A percentile compares a stretch with the other conserved stretches of the same genome.
These are phyloP conservation scores for Calcarius ornatus DNA, from an alignment of 2,113 vertebrate species.

Conservation along the genomic window DNA sequence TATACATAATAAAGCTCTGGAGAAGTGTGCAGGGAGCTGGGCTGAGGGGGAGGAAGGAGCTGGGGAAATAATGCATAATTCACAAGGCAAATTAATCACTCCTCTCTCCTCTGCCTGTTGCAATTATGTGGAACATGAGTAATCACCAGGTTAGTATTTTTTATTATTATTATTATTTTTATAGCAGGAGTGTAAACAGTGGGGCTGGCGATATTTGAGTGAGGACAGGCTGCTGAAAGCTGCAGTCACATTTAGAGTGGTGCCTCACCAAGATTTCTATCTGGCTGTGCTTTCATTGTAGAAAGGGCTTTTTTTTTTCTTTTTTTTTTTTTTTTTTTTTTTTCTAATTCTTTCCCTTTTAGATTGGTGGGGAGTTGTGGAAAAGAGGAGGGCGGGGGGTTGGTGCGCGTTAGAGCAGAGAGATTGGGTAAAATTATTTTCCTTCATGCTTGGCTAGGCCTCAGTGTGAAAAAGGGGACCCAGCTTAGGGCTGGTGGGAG, in stretches of 20 bases:
- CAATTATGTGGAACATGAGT: constrained; percentile 61
- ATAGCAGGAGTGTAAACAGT: background rate
- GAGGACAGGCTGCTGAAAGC: background rate
- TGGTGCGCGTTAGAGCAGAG: constrained; percentile 75
- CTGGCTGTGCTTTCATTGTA: constrained; percentile 45
- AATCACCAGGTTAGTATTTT: constrained; percentile 27
- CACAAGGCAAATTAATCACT: constrained; percentile 76
- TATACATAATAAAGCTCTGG: constrained; percentile 68
- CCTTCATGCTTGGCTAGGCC: constrained; percentile 79
- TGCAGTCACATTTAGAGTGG: constrained; percentile 1
- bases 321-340: background rate
- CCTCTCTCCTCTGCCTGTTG: constrained; percentile 66
- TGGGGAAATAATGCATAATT: constrained; percentile 71
- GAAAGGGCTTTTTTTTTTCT: background rate
- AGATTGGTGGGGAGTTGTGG: constrained; percentile 13
- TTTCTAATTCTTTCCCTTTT: constrained; percentile 28
- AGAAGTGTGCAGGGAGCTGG: constrained; percentile 13
- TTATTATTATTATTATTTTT: background rate
- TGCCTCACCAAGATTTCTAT: constrained; percentile 46
- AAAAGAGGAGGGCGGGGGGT: background rate
- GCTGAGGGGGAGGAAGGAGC: background rate
- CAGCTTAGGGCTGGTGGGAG: constrained; percentile 76
- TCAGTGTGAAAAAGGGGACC: constrained; percentile 69
- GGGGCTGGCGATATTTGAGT: background rate
- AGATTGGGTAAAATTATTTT: constrained; percentile 83